Evolutionary conservation across 1,140 invertebrate species (phyloP), one percentile per base, ranked within the genome.

Genomic region (Drosophila navojoa): DNA sequence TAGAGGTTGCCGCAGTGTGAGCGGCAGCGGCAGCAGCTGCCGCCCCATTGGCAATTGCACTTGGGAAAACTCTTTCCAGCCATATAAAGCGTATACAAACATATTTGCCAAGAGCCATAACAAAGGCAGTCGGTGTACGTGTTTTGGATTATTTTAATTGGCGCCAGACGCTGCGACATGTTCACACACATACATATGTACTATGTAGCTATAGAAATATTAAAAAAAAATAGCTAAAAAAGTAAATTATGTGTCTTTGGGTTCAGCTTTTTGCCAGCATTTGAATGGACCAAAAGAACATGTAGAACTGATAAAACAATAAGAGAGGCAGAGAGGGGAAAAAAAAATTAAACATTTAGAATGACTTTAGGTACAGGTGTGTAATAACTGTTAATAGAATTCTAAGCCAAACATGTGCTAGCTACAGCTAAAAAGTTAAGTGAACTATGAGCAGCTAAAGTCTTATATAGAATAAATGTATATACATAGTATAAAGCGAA

Each of bases 141-240:
- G 84, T 84, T 89, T 87, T 77, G 74, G 79, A 89, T 87, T 87
- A 84, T 75, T 82, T 87, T 67, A 73, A 77, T 67, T 57, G 72
- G 66, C 69, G 64, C 73, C 71, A 61, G 58, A 58, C 45, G 16
- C 45, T 11, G 27, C 5, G 27, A 15, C 16, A 45, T 45, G 6
- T 5, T 2, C 40, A 42, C 13, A 42, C 13, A 44, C n/a, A 44
- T 15, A 44, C 42, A 44, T 6, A 44, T 4, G 7, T 15, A 44
- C 3, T 16, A 2, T n/a, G n/a, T n/a, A n/a, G n/a, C n/a, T n/a
- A 16, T 5, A 42, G 7, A 44, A 15, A 6, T 44, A 15, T 44
- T 44, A 6, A 7, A 45, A 13, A 45, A 45, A 62, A 45, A 44
- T 58, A 67, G 47, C 47, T 22, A 66, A 45, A 57, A 54, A 38